Base-by-base conservation (phyloP, 92 coral and sea anemone species). In the Muricea muricata region DNA sequence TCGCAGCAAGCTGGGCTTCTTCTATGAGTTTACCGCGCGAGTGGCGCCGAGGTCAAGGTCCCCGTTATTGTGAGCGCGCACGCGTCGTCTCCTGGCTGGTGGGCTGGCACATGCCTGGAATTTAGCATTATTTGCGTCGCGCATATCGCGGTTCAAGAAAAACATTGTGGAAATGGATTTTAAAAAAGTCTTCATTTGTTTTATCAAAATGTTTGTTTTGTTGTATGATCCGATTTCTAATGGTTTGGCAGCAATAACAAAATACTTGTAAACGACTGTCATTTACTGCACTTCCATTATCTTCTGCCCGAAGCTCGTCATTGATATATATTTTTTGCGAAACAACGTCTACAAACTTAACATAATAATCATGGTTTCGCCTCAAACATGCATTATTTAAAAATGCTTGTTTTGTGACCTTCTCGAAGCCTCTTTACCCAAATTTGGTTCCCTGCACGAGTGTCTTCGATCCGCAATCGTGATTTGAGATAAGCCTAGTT, bases 121-220 rank as follows among this genome's bases (percentile, higher is more conserved):
- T 45, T 45, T 45, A 45, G 50, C 65, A 28, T 28, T 21, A 21
- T 57, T n/a, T 57, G 65, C 65, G 63, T 57, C 30, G 65, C 65
- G 65, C 21, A 20, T 57, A 20, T 28, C 65, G 65, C 67, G 66
- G 47, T 29, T 47, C 47, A 76, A 29, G 52, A 37, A 58, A 50
- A 76, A 76, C 41, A 76, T 52, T 76, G 81, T 34, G 47, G 31
- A 20, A 76, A 76, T 50, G 81, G 81, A 50, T 55, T 76, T 76
- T 40, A 20, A 41, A 37, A 41, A 72, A 72, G 25, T 17, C 32
- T 45, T 45, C 14, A 45, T 45, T 45, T 45, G 50, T 52, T 25
- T 29, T 48, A 26, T 74, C 76, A 42, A 37, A 70, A 35, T 70
- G 55, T 70, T 37, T 70, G 15, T 70, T 70, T 70, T 70, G 21